Evolutionary conservation across 2,113 vertebrate species (phyloP), one percentile per base, ranked within the genome.

Genomic region (Corythornis madagascariensis): DNA sequence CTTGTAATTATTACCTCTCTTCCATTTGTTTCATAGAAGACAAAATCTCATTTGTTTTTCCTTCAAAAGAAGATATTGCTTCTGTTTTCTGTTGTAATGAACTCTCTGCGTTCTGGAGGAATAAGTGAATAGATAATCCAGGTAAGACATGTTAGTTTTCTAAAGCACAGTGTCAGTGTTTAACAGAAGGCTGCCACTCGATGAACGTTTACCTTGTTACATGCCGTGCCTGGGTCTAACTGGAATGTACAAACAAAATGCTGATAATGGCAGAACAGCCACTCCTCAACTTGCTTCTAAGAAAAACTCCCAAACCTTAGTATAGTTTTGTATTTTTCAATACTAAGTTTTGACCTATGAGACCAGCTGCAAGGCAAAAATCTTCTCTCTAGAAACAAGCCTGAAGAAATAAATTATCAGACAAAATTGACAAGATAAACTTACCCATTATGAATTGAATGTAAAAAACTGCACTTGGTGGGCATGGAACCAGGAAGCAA

Each of bases 11-110:
- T 93, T 96, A 99, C 99, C 99, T 99, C 94, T 98, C 98, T 94
- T 99, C 99, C 81, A 99, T 97, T 35, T 98, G 98, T 72, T 97
- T 97, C 98, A 98, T 98, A 71, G 95, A 90, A 56, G 97, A 97
- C 96, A 98, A 97, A 97, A 98, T 98, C 92, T 98, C 98, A 50
- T 96, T 98, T 93, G 98, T 98, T 97, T 98, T 99, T 92, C 97
- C 97, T 97, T 99, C 98, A 29, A 99, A 98, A 81, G 98, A 98
- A 28, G 92, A 90, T 40, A 98, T 98, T 77, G 97, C 97, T 69
- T 98, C 98, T 71, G 97, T 97, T 96, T 99, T 99, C 95, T 98
- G 98, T 59, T 98, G 98, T 15, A 98, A 97, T 25, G 98, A 97
- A 80, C 96, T 97, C 81, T 99, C 97, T 9, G 98, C 98, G 53